Evolutionary conservation across 2,888 invertebrate genomes (phyloP).

Genomic region (Drosophila pseudotalamancana): DNA sequence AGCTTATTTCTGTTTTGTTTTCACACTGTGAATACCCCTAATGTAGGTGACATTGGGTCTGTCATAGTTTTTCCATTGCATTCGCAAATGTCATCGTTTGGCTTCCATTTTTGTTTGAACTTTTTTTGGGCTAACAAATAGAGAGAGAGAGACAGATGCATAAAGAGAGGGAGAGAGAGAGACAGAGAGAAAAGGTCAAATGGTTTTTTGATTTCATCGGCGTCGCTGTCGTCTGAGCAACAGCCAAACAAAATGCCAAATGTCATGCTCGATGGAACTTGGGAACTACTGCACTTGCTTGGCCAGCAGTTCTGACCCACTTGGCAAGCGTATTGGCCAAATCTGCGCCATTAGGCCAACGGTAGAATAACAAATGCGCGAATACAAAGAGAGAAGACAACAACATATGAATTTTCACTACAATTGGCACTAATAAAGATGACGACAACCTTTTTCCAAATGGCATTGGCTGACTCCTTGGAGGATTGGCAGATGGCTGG

Average conservation of each 20-base stretch:
- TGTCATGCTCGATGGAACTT: constrained; percentile 54
- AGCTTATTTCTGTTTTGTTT: background rate
- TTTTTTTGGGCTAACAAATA: constrained; percentile 8
- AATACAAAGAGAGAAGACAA: too few species aligned
- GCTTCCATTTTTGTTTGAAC: constrained; percentile 34
- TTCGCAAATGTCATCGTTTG: constrained; percentile 53
- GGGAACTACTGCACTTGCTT: constrained; percentile 54
- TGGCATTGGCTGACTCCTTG: constrained; percentile 6
- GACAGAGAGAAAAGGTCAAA: constrained; percentile 57
- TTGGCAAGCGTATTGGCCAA: constrained; percentile 43
- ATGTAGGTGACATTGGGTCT: constrained; percentile 36
- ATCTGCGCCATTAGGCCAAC: constrained; percentile 27
- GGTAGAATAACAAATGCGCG: background rate
- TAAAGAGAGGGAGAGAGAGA: background rate
- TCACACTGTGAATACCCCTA: constrained; percentile 27
- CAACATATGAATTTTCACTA: background rate
- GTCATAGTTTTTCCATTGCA: constrained; percentile 41
- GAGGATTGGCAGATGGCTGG: constrained; percentile 31
- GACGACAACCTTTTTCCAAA: constrained; percentile 40
- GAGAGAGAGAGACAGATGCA: background rate
- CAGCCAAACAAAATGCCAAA: constrained; percentile 63
- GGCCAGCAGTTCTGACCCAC: constrained; percentile 51
- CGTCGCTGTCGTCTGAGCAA: constrained; percentile 57
- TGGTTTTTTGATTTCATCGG: constrained; percentile 47
- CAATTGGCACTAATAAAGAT: constrained; percentile 35